These are phyloP conservation scores for Pao palembangensis DNA, from an alignment of 2,113 vertebrate genomes.

Conservation along the genomic window DNA sequence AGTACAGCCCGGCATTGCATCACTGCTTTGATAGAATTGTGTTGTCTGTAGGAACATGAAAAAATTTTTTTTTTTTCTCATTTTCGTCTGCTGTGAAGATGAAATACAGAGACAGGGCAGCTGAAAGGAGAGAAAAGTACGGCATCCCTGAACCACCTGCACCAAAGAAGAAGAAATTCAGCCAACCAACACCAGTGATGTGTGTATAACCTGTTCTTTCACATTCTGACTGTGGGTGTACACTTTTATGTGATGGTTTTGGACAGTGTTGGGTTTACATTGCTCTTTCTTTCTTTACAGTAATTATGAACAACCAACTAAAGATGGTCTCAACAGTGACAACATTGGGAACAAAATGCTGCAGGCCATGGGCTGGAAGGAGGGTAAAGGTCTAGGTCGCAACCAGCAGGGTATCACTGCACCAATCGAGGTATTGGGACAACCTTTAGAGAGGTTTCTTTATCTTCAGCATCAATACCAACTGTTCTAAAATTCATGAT, in stretches of 20 bases:
- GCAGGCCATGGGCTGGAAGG: slow-evolving; percentile 98
- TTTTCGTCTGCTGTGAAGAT: slow-evolving; percentile 68
- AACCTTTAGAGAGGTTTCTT: background rate
- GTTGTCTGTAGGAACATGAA: background rate
- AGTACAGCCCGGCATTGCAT: slow-evolving; percentile 66
- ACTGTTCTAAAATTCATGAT: background rate
- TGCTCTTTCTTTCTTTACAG: slow-evolving; percentile 56
- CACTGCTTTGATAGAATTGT: background rate
- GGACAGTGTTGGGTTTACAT: background rate
- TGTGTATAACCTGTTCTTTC: slow-evolving; percentile 56
- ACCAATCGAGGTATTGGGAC: slow-evolving; percentile 85
- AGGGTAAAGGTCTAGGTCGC: slow-evolving; percentile 92
- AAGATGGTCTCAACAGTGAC: slow-evolving; percentile 95
- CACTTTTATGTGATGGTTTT: background rate
- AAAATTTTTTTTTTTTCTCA: background rate
- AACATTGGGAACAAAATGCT: slow-evolving; percentile 99
- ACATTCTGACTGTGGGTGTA: background rate
- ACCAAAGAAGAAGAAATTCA: slow-evolving; percentile 95
- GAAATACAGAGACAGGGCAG: slow-evolving; percentile 96
- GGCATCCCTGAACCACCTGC: slow-evolving; percentile 95
- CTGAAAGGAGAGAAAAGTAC: slow-evolving; percentile 95
- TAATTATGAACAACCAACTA: slow-evolving; percentile 97
- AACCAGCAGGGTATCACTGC: slow-evolving; percentile 97
- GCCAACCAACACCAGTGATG: slow-evolving; percentile 83
- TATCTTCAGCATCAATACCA: background rate